Evolutionary conservation across 1,140 invertebrate genomes (phyloP).

Genomic region (Drosophila ohnishii): DNA sequence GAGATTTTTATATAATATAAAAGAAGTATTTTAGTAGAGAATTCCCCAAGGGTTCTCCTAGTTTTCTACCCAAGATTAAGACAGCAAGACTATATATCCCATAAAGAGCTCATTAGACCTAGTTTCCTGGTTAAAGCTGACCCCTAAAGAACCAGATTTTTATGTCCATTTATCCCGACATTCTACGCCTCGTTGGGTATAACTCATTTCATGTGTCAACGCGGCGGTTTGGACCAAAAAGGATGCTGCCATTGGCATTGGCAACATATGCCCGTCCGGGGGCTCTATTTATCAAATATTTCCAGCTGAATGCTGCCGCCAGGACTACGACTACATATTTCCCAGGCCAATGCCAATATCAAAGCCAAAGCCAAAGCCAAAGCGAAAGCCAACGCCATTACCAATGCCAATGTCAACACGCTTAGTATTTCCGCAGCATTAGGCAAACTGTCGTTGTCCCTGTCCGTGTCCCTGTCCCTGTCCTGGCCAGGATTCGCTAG

Average conservation of each 20-base stretch:
- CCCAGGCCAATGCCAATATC: background rate
- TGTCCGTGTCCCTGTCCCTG: background rate
- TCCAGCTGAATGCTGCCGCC: slow-evolving; percentile 50
- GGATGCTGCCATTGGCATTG: slow-evolving; percentile 26
- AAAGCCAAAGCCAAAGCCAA: background rate
- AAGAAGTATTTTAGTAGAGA: too few species aligned
- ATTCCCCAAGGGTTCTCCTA: too few species aligned
- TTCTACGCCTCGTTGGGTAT: background rate
- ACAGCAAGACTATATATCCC: background rate
- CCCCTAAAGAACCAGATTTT: too few species aligned
- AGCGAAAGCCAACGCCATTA: slow-evolving; percentile 16
- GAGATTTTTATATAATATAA: background rate
- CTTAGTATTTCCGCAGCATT: slow-evolving; percentile 70
- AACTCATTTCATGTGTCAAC: slow-evolving; percentile 25
- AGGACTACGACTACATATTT: slow-evolving; percentile 8
- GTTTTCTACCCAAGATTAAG: background rate
- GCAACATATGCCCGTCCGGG: slow-evolving; percentile 28
- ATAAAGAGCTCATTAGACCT: background rate
- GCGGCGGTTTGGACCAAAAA: slow-evolving; percentile 8
- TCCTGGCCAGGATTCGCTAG: background rate
- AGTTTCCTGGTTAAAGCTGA: background rate
- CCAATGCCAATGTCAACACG: slow-evolving; percentile 30
- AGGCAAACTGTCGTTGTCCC: slow-evolving; percentile 34
- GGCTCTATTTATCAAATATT: slow-evolving; percentile 62
- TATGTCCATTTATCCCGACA: background rate